These are phyloP conservation scores for Oxyura jamaicensis DNA, from an alignment of 2,113 vertebrate species.

Conservation along the genomic window DNA sequence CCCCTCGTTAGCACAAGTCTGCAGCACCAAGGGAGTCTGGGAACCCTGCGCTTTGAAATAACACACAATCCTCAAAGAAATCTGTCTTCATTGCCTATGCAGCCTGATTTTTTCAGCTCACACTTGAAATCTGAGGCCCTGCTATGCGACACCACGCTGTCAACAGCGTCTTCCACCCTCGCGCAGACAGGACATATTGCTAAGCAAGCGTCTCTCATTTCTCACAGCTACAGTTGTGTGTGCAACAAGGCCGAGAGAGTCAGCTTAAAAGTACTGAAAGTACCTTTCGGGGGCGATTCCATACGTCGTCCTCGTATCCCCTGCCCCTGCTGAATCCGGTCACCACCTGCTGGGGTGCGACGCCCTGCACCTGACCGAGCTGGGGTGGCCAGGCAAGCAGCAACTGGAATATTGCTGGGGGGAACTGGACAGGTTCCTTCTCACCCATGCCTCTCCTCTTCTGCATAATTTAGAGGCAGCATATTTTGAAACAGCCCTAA, in stretches of 20 bases:
- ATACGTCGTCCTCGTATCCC: background rate
- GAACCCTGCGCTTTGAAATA: background rate
- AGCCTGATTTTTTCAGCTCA: background rate
- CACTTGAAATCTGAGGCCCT: background rate
- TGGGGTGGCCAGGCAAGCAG: rapidly evolving
- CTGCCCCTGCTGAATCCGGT: background rate
- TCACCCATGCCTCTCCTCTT: background rate
- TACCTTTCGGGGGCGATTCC: background rate
- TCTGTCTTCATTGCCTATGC: background rate
- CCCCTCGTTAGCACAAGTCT: background rate
- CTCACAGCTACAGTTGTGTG: background rate
- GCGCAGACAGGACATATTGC: rapidly evolving
- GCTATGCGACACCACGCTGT: rapidly evolving
- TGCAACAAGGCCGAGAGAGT: background rate
- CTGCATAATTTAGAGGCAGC: background rate
- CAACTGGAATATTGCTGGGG: background rate
- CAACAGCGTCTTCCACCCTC: background rate
- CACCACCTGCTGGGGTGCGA: background rate
- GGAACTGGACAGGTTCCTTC: background rate
- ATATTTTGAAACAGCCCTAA: background rate
- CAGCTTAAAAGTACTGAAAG: background rate
- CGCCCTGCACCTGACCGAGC: background rate
- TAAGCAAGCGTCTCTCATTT: no score
- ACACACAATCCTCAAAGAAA: background rate
- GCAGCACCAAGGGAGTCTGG: background rate